phyloP scores from a whole-genome alignment of 1,140 invertebrate species.

The Choristoneura fumiferana region DNA sequence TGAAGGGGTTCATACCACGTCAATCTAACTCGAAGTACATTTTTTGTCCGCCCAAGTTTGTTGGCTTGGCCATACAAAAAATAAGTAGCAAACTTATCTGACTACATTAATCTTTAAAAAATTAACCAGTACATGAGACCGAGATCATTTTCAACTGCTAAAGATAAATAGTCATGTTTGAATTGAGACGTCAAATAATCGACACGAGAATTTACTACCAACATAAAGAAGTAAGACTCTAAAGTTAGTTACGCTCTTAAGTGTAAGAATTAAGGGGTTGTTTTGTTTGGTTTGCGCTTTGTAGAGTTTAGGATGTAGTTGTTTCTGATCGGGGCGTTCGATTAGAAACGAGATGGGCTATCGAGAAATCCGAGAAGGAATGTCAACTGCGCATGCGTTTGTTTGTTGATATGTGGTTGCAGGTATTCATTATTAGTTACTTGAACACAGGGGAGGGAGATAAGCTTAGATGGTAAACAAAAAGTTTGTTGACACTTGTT shows the following conservation, averaged over 20 bases:
- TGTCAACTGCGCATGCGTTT: background rate
- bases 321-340: slow-evolving; percentile 7
- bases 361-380: slow-evolving; percentile 1
- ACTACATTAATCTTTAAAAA: slow-evolving; percentile 18
- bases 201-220: slow-evolving; percentile 3
- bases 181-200: slow-evolving; percentile 18
- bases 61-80: background rate
- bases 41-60: background rate
- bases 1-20: too few relatives aligned
- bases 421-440: too few relatives aligned
- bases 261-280: background rate
- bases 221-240: background rate
- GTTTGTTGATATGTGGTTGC: too few relatives aligned
- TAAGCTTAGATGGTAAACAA: too few relatives aligned
- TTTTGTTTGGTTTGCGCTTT: background rate
- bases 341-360: slow-evolving; percentile 13
- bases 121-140: slow-evolving; percentile 10
- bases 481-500: too few relatives aligned
- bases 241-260: background rate
- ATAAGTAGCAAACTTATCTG: slow-evolving; percentile 3
- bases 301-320: background rate
- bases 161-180: slow-evolving; percentile 16
- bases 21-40: too few relatives aligned
- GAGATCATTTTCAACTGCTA: slow-evolving; percentile 8
- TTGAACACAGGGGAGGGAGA: too few relatives aligned